Base-by-base conservation (phyloP, 2,113 vertebrate species). In the Nothocercus nigrocapillus region DNA sequence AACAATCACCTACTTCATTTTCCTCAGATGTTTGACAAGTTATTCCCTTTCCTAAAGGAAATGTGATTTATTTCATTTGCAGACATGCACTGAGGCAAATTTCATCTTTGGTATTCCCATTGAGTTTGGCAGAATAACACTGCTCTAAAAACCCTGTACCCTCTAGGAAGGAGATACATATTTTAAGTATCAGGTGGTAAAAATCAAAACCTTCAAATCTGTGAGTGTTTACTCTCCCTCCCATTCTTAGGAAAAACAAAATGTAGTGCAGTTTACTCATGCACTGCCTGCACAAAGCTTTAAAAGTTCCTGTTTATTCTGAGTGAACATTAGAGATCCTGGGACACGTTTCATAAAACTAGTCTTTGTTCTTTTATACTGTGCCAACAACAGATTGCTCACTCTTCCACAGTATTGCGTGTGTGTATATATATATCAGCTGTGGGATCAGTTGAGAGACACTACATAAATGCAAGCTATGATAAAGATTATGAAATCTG, bases 291-390 rank as follows among this genome's bases (percentile, higher is more conserved):
- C 82, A 90, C 42, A 79, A 95, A 95, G 63, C 76, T 76, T 90
- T 93, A 86, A 78, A 91, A 89, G 92, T 95, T 93, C 94, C 90
- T 96, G 88, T 90, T 96, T 96, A 93, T 95, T 90, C 85, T 58
- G 69, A 90, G 28, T 20, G 27, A 69, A 62, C 27, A 81, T 88
- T 64, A 58, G 56, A 90, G 76, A 94, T 86, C 58, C 77, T 92
- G 88, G 85, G 90, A 95, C 63, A 53, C 2, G 5, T 59, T 79
- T 92, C 80, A 86, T 88, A 95, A 92, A 93, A 69, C 32, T 13
- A 88, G 56, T 4, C 28, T 91, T 93, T 96, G 82, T 81, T 83
- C 82, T 94, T 93, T 95, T 24, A 83, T 86, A 77, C 28, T 84
- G 78, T 56, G 76, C 90, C 88, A 95, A 30, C 16, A 93, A 20